Percentiles rank a stretch among this genome's conserved stretches.
These are phyloP conservation scores for Criorhina ranunculi DNA, from an alignment of 2,888 invertebrate species.

Conservation along the genomic window DNA sequence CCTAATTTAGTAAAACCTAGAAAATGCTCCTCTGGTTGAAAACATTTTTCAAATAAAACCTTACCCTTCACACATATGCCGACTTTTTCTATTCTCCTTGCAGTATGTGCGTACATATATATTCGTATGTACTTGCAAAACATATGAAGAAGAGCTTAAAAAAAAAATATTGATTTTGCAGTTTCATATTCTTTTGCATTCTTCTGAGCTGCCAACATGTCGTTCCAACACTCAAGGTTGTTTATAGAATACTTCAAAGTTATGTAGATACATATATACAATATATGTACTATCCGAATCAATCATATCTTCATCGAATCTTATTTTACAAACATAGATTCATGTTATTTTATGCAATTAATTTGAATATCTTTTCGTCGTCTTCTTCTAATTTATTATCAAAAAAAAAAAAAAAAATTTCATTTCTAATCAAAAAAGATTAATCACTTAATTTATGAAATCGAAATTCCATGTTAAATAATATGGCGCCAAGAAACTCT, in stretches of 20 bases:
- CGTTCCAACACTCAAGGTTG: slow-evolving; percentile 35
- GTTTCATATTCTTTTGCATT: slow-evolving; percentile 5
- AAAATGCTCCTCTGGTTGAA: background rate
- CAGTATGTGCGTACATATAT: slow-evolving; percentile 1
- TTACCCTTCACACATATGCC: slow-evolving; percentile 23
- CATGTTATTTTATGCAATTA: slow-evolving; percentile 53
- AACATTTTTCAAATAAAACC: slow-evolving; percentile 48
- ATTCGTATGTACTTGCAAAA: background rate
- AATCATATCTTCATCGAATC: slow-evolving; percentile 46
- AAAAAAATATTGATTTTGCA: slow-evolving; percentile 40
- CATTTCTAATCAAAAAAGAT: slow-evolving; percentile 42
- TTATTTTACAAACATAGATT: slow-evolving; percentile 30
- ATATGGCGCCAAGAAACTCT: slow-evolving; percentile 64
- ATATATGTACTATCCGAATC: slow-evolving; percentile 40
- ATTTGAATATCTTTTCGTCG: slow-evolving; percentile 40
- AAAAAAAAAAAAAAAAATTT: too few species aligned
- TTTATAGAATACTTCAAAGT: background rate
- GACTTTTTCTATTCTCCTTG: background rate
- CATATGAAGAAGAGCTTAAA: slow-evolving; percentile 28
- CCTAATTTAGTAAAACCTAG: too few species aligned
- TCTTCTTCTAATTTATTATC: slow-evolving; percentile 33
- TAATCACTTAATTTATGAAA: slow-evolving; percentile 71
- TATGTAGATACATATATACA: too few species aligned
- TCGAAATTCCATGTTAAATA: slow-evolving; percentile 57
- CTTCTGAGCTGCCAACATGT: slow-evolving; percentile 6